phyloP scores from a whole-genome alignment of 2,888 invertebrate species.

The Nesidiocoris tenuis region DNA sequence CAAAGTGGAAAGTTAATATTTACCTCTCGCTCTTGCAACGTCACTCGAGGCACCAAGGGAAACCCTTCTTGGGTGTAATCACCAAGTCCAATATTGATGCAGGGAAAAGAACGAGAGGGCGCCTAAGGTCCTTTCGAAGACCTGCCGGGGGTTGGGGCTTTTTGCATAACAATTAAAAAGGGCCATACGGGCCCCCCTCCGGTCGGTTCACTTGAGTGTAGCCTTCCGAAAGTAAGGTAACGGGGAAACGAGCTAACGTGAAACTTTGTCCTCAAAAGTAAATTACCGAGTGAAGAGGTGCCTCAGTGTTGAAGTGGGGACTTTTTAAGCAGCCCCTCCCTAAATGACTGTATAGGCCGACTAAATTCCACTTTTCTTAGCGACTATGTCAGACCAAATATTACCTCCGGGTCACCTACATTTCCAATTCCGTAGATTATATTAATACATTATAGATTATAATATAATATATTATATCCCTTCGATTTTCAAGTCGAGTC shows the following conservation, averaged over 20 bases:
- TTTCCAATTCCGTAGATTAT: too few species aligned
- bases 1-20: slow-evolving; percentile 43
- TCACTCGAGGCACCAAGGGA: slow-evolving; percentile 11
- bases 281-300: not conserved
- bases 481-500: too few species aligned
- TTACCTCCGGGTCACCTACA: too few species aligned
- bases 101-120: slow-evolving; percentile 32
- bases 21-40: slow-evolving; percentile 32
- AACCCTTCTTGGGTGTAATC: slow-evolving; percentile 33
- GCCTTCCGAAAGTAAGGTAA: not conserved
- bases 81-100: slow-evolving; percentile 49
- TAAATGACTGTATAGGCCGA: not conserved
- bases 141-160: not conserved
- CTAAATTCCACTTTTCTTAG: too few species aligned
- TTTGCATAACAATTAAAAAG: slow-evolving; percentile 50
- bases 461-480: too few species aligned
- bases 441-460: too few species aligned
- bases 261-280: not conserved
- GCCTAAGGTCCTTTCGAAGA: not conserved
- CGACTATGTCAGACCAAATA: too few species aligned
- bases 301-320: not conserved
- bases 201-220: not conserved
- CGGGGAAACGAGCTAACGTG: slow-evolving; percentile 6
- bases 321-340: not conserved
- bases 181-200: slow-evolving; percentile 43